These are phyloP conservation scores for Capitella teleta DNA, from an alignment of 1,140 invertebrate genomes.

Conservation along the genomic window DNA sequence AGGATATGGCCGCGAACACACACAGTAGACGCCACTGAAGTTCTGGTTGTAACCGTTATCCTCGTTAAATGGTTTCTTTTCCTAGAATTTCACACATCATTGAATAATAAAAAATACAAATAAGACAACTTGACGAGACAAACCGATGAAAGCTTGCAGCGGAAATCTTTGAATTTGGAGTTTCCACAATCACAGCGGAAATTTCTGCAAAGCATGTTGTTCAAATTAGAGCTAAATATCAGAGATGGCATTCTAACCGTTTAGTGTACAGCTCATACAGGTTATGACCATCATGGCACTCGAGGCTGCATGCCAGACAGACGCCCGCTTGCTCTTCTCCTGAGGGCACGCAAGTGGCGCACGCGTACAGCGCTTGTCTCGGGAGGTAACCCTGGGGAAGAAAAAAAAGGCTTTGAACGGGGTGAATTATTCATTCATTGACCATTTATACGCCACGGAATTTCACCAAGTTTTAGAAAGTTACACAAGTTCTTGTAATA, in stretches of 20 bases:
- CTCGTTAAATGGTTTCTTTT: conserved; percentile 24
- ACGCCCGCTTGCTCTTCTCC: conserved; percentile 62
- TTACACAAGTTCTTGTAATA: no score
- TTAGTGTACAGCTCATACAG: conserved; percentile 96
- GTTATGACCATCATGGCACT: conserved; percentile 93
- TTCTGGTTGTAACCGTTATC: conserved; percentile 51
- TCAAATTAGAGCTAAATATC: no score
- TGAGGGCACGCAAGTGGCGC: conserved; percentile 67
- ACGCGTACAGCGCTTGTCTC: conserved; percentile 89
- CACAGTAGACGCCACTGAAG: conserved; percentile 85
- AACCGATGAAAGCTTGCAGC: conserved; percentile 61
- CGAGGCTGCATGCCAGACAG: conserved; percentile 86
- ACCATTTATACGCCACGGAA: no score
- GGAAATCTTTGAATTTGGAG: conserved; percentile 59
- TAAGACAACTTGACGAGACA: conserved; percentile 19
- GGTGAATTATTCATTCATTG: no score
- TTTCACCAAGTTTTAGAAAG: no score
- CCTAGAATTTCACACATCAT: conserved; percentile 16
- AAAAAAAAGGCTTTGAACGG: not conserved
- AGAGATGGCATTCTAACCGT: no score
- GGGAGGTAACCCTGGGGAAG: conserved; percentile 75
- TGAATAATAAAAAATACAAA: conserved; percentile 4
- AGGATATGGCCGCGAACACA: conserved; percentile 86
- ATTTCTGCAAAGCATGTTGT: conserved; percentile 46
- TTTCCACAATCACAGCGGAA: conserved; percentile 98